Percentiles rank a stretch among this genome's conserved stretches.
These are phyloP conservation scores for Harmothoe impar DNA, from an alignment of 2,888 invertebrate genomes.

Conservation along the genomic window DNA sequence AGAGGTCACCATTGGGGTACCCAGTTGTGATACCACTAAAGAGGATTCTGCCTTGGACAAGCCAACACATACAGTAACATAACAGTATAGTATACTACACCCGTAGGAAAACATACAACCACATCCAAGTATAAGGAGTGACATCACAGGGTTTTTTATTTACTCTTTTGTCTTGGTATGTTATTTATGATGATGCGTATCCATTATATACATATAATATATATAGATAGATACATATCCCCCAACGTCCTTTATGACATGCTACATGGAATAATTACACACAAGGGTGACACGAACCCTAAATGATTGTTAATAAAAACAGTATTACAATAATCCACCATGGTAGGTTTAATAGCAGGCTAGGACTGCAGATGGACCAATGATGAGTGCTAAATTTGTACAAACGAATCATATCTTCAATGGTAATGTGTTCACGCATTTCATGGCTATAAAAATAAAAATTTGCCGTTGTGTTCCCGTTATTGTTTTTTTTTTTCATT, in stretches of 20 bases:
- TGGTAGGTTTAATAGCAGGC: slow-evolving; percentile 18
- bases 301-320: not conserved
- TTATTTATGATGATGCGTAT: slow-evolving; percentile 34
- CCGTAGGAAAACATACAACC: slow-evolving; percentile 59
- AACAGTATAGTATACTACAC: not conserved
- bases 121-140: not conserved
- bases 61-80: not conserved
- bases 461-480: not conserved
- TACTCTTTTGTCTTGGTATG: slow-evolving; percentile 18
- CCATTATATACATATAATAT: slow-evolving; percentile 42
- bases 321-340: not conserved
- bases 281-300: not conserved
- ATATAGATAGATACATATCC: slow-evolving; percentile 11
- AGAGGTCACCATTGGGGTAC: not conserved
- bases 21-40: not conserved
- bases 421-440: not conserved
- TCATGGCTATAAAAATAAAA: slow-evolving; percentile 22
- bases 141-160: slow-evolving; percentile 48
- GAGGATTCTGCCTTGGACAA: slow-evolving; percentile 1
- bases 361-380: slow-evolving; percentile 1
- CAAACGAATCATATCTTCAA: too few relatives aligned
- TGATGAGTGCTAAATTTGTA: not conserved
- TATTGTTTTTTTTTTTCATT: too few relatives aligned
- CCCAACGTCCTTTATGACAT: not conserved
- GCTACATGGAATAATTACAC: slow-evolving; percentile 7